Conservation (phyloP, 2,888 invertebrate species). For the Strigamia crassipes region DNA sequence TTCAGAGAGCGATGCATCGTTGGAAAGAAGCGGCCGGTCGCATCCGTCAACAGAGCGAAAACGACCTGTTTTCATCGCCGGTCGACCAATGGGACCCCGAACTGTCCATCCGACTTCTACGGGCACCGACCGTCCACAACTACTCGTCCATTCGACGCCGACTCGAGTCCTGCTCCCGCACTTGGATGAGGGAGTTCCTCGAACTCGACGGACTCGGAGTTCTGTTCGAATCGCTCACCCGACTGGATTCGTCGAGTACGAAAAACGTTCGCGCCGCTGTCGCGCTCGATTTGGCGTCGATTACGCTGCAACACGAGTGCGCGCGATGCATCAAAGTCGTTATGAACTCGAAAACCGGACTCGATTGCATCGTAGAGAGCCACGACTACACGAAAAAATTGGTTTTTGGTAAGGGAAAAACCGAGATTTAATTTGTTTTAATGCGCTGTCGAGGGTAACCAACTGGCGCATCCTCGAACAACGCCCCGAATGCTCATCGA, state of each 20-base stretch:
- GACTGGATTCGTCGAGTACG: conserved; percentile 53
- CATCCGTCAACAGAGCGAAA: conserved; percentile 34
- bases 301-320: conserved; percentile 61
- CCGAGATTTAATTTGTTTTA: background rate
- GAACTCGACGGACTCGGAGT: conserved; percentile 60
- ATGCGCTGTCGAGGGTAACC: background rate
- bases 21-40: conserved; percentile 29
- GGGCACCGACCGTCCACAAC: conserved; percentile 55
- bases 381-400: conserved; percentile 58
- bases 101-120: conserved; percentile 56
- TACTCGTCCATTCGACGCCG: conserved; percentile 56
- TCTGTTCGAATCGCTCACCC: conserved; percentile 59
- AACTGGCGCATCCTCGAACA: background rate
- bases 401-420: conserved; percentile 56
- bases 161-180: conserved; percentile 54
- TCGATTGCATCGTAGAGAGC: conserved; percentile 59
- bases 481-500: background rate
- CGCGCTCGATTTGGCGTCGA: conserved; percentile 57
- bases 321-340: conserved; percentile 60
- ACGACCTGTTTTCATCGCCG: background rate
- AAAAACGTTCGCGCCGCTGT: too few species aligned
- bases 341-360: conserved; percentile 60
- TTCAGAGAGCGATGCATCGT: background rate
- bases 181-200: conserved; percentile 61
- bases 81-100: conserved; percentile 56